A percentile compares a stretch with the other conserved stretches of the same genome.
Evolutionary conservation across 2,888 invertebrate species (phyloP).

Genomic region (Drosophila bunnanda): DNA sequence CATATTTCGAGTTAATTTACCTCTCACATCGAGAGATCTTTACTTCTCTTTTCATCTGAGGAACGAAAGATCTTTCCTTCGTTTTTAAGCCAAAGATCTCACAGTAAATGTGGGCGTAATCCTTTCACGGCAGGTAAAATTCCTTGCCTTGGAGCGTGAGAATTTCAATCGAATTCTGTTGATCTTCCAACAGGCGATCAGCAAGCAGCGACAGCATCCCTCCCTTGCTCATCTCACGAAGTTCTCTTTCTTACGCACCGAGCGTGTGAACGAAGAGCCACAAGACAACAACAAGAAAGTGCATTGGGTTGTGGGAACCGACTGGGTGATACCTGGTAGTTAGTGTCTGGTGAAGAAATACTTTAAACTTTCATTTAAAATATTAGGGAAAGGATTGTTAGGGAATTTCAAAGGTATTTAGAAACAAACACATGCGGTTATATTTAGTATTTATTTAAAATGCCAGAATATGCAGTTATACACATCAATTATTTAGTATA

Average conservation of each 20-base stretch:
- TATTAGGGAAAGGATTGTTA: no score
- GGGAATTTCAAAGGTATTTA: no score
- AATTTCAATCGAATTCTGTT: conserved; percentile 46
- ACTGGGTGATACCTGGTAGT: neutral
- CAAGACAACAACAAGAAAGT: conserved; percentile 14
- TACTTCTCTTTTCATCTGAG: neutral
- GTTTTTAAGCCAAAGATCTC: conserved; percentile 4
- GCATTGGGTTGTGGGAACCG: neutral
- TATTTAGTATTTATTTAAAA: no score
- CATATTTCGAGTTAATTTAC: neutral
- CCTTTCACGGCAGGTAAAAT: conserved; percentile 54
- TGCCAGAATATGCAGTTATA: no score
- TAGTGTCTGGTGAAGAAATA: neutral
- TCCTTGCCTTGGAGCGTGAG: conserved; percentile 43
- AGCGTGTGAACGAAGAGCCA: conserved; percentile 41
- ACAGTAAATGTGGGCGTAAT: conserved; percentile 45
- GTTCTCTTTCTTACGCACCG: conserved; percentile 29
- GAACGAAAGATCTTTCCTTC: neutral
- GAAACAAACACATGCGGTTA: no score
- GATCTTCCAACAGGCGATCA: conserved; percentile 52
- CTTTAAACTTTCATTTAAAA: neutral
- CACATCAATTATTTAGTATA: no score
- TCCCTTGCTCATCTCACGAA: conserved; percentile 17
- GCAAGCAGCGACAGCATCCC: conserved; percentile 33
- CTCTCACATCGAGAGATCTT: neutral